A percentile compares a stretch with the other conserved stretches of the same genome.
Conservation (phyloP, 2,113 vertebrate species). For the Cygnus atratus region DNA sequence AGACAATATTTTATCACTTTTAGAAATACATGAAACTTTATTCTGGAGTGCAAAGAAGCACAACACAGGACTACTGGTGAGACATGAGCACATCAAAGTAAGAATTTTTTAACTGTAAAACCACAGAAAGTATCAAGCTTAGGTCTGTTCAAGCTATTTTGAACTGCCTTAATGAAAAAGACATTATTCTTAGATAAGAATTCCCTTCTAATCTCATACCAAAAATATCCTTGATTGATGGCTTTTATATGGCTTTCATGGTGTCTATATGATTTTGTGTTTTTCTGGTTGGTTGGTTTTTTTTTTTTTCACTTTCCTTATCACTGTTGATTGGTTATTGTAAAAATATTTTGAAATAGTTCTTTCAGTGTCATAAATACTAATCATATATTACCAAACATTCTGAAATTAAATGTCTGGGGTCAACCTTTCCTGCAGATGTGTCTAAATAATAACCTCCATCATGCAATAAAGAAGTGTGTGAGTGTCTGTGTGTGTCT, state of each 20-base stretch:
- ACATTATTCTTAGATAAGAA: background rate
- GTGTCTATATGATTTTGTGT: too few relatives aligned
- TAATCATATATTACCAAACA: background rate
- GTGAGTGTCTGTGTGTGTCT: background rate
- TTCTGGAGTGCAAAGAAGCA: background rate
- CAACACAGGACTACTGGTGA: background rate
- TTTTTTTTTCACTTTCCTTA: background rate
- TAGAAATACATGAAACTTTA: background rate
- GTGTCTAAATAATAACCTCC: background rate
- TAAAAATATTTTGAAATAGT: background rate
- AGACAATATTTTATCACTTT: background rate
- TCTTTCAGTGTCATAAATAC: background rate
- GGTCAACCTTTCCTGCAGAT: background rate
- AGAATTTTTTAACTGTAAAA: background rate
- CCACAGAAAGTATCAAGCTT: background rate
- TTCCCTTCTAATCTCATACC: background rate
- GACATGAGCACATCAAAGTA: background rate
- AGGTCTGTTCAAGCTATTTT: background rate
- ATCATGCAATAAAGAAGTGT: background rate
- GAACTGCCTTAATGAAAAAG: background rate
- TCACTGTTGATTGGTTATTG: background rate
- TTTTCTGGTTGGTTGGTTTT: too few relatives aligned
- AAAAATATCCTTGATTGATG: background rate
- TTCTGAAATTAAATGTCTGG: background rate
- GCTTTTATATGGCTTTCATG: background rate